phyloP scores from a whole-genome alignment of 2,888 invertebrate genomes.

The Steinernema scapterisci region DNA sequence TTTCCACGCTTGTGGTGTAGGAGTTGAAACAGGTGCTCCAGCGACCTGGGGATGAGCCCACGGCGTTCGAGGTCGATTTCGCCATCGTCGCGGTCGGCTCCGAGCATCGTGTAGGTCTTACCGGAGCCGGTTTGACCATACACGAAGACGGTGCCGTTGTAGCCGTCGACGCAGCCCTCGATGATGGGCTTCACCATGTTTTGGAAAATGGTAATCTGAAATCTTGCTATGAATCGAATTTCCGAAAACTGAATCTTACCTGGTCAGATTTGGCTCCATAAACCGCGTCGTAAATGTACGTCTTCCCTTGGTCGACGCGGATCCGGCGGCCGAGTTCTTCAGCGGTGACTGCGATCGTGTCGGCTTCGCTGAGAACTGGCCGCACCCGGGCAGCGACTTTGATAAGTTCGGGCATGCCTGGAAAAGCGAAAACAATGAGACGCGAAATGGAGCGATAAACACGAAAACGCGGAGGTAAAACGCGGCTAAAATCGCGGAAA shows the following conservation, averaged over 20 bases:
- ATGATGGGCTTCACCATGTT: conserved; percentile 68
- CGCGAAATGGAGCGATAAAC: too few relatives aligned
- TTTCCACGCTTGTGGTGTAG: conserved; percentile 66
- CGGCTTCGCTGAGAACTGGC: conserved; percentile 1
- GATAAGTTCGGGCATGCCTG: conserved; percentile 30
- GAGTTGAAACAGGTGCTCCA: conserved; percentile 68
- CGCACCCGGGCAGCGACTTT: conserved; percentile 33
- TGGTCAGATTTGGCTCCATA: not conserved
- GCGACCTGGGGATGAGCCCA: conserved; percentile 69
- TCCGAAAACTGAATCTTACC: not conserved
- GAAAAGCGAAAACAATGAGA: not conserved
- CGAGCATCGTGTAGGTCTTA: conserved; percentile 70
- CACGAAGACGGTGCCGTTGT: conserved; percentile 70
- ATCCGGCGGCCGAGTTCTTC: not conserved
- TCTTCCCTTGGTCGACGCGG: not conserved
- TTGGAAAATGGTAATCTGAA: conserved; percentile 68
- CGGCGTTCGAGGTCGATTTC: conserved; percentile 64
- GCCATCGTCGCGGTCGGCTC: conserved; percentile 63
- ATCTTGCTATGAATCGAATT: too few relatives aligned
- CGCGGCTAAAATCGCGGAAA: too few relatives aligned
- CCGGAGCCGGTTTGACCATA: conserved; percentile 71
- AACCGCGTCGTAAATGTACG: conserved; percentile 1
- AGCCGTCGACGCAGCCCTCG: conserved; percentile 68
- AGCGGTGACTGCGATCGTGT: not conserved
- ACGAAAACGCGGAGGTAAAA: too few relatives aligned